Percentiles rank a stretch among this genome's conserved stretches.
Evolutionary conservation across 1,140 invertebrate species (phyloP).

Genomic region (Ericerus pela): DNA sequence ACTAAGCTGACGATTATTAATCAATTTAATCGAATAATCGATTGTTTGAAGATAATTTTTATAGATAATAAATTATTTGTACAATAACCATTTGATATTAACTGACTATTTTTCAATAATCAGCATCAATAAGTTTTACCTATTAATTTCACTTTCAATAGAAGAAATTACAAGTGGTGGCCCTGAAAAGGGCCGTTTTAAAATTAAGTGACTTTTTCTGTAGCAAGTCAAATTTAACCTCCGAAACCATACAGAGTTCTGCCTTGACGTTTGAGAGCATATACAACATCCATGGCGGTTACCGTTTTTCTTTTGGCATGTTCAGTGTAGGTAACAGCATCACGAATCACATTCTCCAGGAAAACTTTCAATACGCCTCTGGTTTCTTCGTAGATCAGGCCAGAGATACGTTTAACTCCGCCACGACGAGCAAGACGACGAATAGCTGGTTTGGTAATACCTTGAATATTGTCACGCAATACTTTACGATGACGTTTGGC

Average conservation of each 20-base stretch:
- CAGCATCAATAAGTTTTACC: too few species aligned
- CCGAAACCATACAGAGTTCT: constrained; percentile 49
- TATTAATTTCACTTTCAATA: too few species aligned
- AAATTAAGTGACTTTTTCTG: background rate
- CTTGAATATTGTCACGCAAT: constrained; percentile 56
- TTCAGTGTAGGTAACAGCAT: constrained; percentile 45
- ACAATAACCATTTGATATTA: too few species aligned
- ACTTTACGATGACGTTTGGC: constrained; percentile 53
- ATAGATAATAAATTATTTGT: too few species aligned
- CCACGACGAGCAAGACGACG: constrained; percentile 41
- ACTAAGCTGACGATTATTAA: too few species aligned
- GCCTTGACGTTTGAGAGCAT: constrained; percentile 68
- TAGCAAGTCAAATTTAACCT: constrained; percentile 32
- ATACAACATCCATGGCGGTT: constrained; percentile 80
- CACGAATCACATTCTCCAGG: constrained; percentile 44
- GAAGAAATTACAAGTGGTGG: background rate
- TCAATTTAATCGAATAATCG: too few species aligned
- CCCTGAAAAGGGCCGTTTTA: background rate
- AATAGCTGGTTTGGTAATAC: constrained; percentile 25
- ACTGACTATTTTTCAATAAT: too few species aligned
- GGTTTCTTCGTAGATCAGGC: constrained; percentile 42
- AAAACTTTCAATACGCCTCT: constrained; percentile 53
- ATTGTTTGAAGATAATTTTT: too few species aligned
- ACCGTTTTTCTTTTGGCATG: constrained; percentile 48
- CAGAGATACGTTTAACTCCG: constrained; percentile 48